A percentile compares a stretch with the other conserved stretches of the same genome.
Conservation (phyloP, 2,797 vertebrate species). For the Lepidocolaptes lacrymiger region DNA sequence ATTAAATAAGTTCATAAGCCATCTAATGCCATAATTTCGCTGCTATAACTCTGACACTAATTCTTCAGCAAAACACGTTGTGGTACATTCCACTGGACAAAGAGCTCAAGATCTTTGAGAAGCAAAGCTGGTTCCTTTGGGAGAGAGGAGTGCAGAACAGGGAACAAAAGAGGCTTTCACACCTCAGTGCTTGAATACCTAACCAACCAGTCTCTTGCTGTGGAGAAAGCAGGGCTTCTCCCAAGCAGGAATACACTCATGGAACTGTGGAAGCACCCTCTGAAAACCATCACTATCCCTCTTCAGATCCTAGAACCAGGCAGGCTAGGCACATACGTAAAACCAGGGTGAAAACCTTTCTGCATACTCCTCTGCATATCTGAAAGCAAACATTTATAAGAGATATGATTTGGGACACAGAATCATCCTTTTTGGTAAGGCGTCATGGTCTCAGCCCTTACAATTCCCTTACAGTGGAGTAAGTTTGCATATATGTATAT, state of each 20-base stretch:
- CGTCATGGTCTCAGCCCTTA: background rate
- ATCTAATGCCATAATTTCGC: slow-evolving; percentile 15
- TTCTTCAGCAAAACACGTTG: background rate
- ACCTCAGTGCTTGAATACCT: background rate
- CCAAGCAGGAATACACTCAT: background rate
- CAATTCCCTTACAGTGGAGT: background rate
- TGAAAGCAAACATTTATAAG: background rate
- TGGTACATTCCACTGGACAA: background rate
- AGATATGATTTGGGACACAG: background rate
- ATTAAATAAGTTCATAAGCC: slow-evolving; percentile 32
- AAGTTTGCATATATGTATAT: background rate
- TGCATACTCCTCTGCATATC: background rate
- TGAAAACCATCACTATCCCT: background rate
- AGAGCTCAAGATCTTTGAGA: background rate
- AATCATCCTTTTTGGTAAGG: background rate
- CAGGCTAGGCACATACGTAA: rapidly evolving
- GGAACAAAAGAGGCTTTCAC: background rate
- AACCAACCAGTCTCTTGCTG: background rate
- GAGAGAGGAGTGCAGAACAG: background rate
- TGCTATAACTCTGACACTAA: slow-evolving; percentile 24
- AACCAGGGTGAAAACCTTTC: background rate
- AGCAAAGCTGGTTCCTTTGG: background rate
- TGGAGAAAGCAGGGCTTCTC: background rate
- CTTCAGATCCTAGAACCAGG: background rate
- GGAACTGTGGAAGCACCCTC: background rate